Conservation (phyloP, 2,113 vertebrate genomes). For the Alexandromys fortis region DNA sequence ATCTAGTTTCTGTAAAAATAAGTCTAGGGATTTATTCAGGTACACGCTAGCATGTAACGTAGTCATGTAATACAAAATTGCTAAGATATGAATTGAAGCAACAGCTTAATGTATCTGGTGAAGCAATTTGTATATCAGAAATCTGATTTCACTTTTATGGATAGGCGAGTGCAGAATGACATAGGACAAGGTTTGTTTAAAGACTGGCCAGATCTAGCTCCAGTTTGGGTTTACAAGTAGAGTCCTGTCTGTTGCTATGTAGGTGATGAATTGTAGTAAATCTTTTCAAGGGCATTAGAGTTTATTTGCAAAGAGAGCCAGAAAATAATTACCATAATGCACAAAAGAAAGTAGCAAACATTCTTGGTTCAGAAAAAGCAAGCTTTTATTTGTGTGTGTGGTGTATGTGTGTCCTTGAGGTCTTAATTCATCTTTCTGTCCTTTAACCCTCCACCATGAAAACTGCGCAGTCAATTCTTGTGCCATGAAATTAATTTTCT, state of each 20-base stretch:
- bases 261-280: constrained; percentile 44
- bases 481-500: constrained; percentile 56
- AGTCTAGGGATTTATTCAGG: neutral
- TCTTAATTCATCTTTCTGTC: constrained; percentile 40
- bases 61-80: neutral
- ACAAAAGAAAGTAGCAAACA: constrained; percentile 19
- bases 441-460: constrained; percentile 52
- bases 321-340: neutral
- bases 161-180: neutral
- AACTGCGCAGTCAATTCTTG: constrained; percentile 43
- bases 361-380: constrained; percentile 30
- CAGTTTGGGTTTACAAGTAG: constrained; percentile 39
- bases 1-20: neutral
- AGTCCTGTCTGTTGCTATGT: constrained; percentile 13
- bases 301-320: constrained; percentile 15
- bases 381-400: neutral
- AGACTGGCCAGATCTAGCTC: constrained; percentile 56
- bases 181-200: constrained; percentile 22
- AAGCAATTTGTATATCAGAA: constrained; percentile 51
- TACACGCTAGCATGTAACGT: constrained; percentile 23
- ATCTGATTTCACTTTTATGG: constrained; percentile 55
- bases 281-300: constrained; percentile 39
- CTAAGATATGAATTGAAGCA: constrained; percentile 13
- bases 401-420: neutral
- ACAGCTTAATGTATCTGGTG: neutral